Evolutionary conservation across 1,140 invertebrate genomes (phyloP), one percentile per base, ranked within the genome.

Genomic region (Plodia interpunctella): DNA sequence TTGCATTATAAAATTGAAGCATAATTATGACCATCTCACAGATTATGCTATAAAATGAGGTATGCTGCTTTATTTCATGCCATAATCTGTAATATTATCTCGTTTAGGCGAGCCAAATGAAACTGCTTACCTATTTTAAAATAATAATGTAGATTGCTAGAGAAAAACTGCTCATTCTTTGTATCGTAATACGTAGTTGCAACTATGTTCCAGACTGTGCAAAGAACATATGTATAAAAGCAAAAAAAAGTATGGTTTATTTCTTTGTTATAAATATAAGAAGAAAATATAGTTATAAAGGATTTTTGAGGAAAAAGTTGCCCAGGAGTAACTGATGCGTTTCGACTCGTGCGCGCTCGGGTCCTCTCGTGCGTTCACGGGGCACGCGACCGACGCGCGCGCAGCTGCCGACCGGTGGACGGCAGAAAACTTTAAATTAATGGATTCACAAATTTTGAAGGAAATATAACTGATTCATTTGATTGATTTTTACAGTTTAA

Each of bases 351-450:
- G 72, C 68, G 60, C 52, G 20, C 35, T 78, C 76, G 73, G 76
- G 60, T 32, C 13, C 66, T 57, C 60, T 74, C 73, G 73, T 76
- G 71, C 69, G 64, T 65, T 61, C 56, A 55, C 66, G 62, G 55
- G 76, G 80, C 83, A 86, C 83, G 81, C 79, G 83, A 72, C 81
- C 60, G 66, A 55, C 82, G 76, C 78, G 75, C 83, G 80, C 66
- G 63, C 68, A 76, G 71, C 77, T 76, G 78, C 72, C 66, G 54
- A 50, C 57, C 32, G 20, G 59, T 69, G 72, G 20, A 53, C 19
- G 51, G 51, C 19, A 53, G 21, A 53, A 53, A 53, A 25, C 51
- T 53, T 44, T 11, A 30, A 59, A 32, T 59, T 35, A 17, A 57
- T 55, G 30, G 15, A 30, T 35, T 35, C n/a, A 35, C 30, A 18